phyloP scores from a whole-genome alignment of 2,113 vertebrate genomes.

The Pitta sordida region DNA sequence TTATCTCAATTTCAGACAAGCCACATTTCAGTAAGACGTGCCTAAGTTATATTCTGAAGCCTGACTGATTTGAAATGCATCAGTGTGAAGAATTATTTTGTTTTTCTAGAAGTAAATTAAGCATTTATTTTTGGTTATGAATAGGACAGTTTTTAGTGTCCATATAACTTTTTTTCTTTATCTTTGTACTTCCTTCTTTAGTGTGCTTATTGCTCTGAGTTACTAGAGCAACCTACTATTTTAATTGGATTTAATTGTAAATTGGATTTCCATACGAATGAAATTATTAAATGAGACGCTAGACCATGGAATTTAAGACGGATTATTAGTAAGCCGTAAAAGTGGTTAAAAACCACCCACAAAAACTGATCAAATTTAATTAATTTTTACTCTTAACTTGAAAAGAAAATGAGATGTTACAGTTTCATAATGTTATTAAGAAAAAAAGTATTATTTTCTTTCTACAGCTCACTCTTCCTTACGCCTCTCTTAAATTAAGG shows the following conservation, averaged over 20 bases:
- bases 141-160: neutral
- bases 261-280: neutral
- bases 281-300: neutral
- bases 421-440: neutral
- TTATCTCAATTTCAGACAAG: neutral
- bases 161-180: neutral
- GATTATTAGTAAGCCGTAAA: neutral
- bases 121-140: neutral
- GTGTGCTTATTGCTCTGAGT: neutral
- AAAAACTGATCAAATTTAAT: neutral
- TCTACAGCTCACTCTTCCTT: neutral
- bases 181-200: neutral
- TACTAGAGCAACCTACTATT: neutral
- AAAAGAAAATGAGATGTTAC: neutral
- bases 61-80: neutral
- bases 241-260: neutral
- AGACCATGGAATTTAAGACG: neutral
- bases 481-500: neutral
- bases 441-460: neutral
- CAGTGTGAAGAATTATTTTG: neutral
- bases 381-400: neutral
- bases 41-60: neutral
- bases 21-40: neutral
- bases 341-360: neutral
- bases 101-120: neutral